Conservation (phyloP, 1,140 invertebrate species). For the Calephelis virginiensis region DNA sequence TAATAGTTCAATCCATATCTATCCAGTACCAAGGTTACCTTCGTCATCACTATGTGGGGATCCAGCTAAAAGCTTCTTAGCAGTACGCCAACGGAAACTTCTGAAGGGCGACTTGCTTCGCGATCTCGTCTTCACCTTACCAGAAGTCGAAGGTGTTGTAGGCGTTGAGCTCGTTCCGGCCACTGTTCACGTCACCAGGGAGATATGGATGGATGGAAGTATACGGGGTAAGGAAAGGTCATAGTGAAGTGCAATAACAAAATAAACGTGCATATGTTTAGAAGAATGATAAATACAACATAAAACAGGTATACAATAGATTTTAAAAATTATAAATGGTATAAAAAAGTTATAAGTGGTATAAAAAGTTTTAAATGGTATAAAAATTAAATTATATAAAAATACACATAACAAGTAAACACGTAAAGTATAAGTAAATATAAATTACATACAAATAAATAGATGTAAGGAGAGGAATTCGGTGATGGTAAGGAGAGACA, state of each 20-base stretch:
- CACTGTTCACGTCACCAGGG: constrained; percentile 39
- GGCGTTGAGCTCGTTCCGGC: constrained; percentile 59
- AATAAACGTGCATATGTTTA: constrained; percentile 1
- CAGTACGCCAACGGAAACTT: constrained; percentile 88
- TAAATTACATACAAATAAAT: constrained; percentile 17
- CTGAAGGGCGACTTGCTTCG: constrained; percentile 94
- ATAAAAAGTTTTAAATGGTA: background rate
- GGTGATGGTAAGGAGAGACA: constrained; percentile 36
- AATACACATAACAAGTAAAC: background rate
- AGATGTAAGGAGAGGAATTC: constrained; percentile 15
- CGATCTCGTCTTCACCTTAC: constrained; percentile 86
- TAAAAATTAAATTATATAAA: background rate
- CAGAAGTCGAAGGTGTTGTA: constrained; percentile 63
- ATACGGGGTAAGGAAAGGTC: constrained; percentile 18
- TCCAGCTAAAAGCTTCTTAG: constrained; percentile 81
- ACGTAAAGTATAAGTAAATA: constrained; percentile 4
- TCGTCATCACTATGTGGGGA: constrained; percentile 89
- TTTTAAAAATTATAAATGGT: background rate
- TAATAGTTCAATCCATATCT: constrained; percentile 43
- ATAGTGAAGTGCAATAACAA: background rate
- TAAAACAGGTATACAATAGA: too few relatives aligned
- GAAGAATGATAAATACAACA: too few relatives aligned
- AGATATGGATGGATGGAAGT: constrained; percentile 1
- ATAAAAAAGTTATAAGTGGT: too few relatives aligned
- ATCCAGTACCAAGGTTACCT: constrained; percentile 69